Conservation (phyloP, 2,888 invertebrate genomes). For the Rugalucina vietnamica region DNA sequence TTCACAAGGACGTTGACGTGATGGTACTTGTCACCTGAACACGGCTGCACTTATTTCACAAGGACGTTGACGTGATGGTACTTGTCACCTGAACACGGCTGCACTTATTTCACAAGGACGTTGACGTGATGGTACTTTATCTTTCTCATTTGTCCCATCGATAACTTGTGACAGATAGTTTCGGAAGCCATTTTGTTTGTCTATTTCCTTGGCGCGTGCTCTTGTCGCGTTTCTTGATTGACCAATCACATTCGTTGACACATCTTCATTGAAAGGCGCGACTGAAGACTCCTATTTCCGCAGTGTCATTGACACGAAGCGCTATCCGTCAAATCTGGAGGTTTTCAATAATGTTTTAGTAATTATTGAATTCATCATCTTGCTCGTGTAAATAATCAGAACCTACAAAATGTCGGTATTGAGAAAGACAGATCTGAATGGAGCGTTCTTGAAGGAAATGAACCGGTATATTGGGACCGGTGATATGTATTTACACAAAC, state of each 20-base stretch:
- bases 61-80: too few species aligned
- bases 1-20: too few species aligned
- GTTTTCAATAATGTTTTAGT: constrained; percentile 15
- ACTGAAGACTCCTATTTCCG: constrained; percentile 44
- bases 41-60: too few species aligned
- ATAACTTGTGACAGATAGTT: constrained; percentile 28
- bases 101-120: too few species aligned
- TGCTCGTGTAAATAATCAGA: neutral
- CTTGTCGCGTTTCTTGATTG: constrained; percentile 40
- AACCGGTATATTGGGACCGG: too few species aligned
- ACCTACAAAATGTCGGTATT: neutral
- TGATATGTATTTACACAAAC: too few species aligned
- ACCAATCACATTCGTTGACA: constrained; percentile 50
- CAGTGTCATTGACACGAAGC: constrained; percentile 20
- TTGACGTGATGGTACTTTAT: neutral
- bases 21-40: too few species aligned
- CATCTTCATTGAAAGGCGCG: constrained; percentile 30
- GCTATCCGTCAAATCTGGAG: neutral
- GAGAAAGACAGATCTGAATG: neutral
- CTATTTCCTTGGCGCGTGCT: constrained; percentile 50
- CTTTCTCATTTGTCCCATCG: constrained; percentile 5
- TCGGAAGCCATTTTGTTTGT: constrained; percentile 38
- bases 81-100: too few species aligned
- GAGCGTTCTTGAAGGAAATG: too few species aligned
- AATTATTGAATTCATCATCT: constrained; percentile 13